Evolutionary conservation across 2,797 vertebrate species (phyloP), one percentile per base, ranked within the genome.

Genomic region (Platyrinchus mystaceus): DNA sequence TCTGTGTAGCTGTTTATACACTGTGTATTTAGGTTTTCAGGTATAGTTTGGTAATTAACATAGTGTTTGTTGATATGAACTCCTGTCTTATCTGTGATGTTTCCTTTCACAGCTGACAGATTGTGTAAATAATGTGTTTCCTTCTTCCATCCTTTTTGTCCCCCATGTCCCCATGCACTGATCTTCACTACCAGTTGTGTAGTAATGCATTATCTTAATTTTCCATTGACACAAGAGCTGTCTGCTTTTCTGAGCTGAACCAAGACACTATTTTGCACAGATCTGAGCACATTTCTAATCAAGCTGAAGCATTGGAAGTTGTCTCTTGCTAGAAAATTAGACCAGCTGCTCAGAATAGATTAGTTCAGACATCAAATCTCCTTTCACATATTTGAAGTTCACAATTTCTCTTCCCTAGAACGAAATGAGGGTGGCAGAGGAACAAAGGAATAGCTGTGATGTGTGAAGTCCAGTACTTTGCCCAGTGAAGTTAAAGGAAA

Each of bases 261-360:
- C 66, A 28, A 49, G 78, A 70, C 68, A 11, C 34, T 32, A 6
- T 16, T 92, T 15, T 92, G 86, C 84, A 62, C 81, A 70, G 52
- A 68, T 70, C 73, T 89, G 68, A 89, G 53, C 36, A 14, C 71
- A 18, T 77, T 22, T 89, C n/a, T 59, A 93, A 93, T 83, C 75
- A 58, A 68, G 60, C 49, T 89, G 71, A 74, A 59, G 53, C 85
- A 68, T 0, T 89, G 71, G 36, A 92, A 85, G 87, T 46, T 53
- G 28, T 89, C 80, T 80, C 75, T 55, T 43, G 59, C 44, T 92
- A n/a, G 77, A 44, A 92, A 94, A 89, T 81, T 47, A 86, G 39
- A 88, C 43, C 71, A 92, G 84, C 92, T 93, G 69, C 87, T 91
- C 89, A 68, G 75, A 87, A 68, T 32, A 94, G 90, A 89, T 97